phyloP scores from a whole-genome alignment of 2,797 vertebrate genomes.

The Xenopus petersii region DNA sequence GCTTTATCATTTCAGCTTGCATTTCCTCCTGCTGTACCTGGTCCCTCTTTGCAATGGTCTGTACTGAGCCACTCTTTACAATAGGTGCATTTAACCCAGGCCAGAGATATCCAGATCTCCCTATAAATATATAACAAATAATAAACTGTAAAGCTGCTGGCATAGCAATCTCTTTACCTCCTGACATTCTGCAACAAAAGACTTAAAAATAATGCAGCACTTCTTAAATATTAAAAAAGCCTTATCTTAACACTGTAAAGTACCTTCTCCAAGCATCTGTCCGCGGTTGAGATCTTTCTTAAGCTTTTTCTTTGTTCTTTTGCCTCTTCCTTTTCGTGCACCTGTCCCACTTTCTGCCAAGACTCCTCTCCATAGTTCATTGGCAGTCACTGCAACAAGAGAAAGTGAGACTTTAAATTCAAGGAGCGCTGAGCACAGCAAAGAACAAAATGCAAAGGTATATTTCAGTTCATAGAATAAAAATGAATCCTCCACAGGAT shows the following conservation, averaged over 20 bases:
- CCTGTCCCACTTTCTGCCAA: conserved; percentile 80
- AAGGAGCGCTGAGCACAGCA: not conserved
- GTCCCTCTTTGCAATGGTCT: conserved; percentile 65
- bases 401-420: not conserved
- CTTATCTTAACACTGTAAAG: not conserved
- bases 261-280: conserved; percentile 87
- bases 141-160: not conserved
- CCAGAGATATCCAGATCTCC: conserved; percentile 86
- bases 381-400: conserved; percentile 81
- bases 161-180: not conserved
- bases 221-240: not conserved
- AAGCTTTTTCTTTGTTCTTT: conserved; percentile 81
- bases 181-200: not conserved
- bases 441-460: not conserved
- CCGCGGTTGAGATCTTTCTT: conserved; percentile 86
- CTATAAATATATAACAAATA: conserved; percentile 59
- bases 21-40: conserved; percentile 72
- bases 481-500: not conserved
- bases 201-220: not conserved
- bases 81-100: conserved; percentile 84
- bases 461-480: not conserved
- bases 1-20: conserved; percentile 66
- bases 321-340: conserved; percentile 84
- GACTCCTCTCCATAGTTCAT: conserved; percentile 86
- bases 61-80: conserved; percentile 64